phyloP scores from a whole-genome alignment of 2,888 invertebrate species.

The Pollenia angustigena region DNA sequence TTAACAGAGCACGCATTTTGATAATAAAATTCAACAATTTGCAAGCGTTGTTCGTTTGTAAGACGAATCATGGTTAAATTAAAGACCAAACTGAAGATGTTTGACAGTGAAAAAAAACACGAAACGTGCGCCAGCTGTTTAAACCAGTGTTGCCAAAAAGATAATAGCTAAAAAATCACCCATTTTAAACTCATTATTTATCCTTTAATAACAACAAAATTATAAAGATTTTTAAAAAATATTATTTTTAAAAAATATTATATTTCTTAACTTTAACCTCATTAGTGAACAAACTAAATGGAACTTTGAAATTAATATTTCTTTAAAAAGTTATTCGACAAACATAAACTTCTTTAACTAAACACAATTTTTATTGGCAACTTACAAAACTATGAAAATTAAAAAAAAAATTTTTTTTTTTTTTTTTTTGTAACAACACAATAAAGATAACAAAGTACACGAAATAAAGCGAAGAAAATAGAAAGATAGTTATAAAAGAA shows the following conservation, averaged over 20 bases:
- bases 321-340: background rate
- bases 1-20: too few species aligned
- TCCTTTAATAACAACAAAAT: background rate
- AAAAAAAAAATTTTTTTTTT: background rate
- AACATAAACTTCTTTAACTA: conserved; percentile 11
- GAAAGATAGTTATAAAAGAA: background rate
- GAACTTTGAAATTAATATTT: background rate
- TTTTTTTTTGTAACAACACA: background rate
- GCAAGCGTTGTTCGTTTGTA: too few species aligned
- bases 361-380: conserved; percentile 10
- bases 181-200: background rate
- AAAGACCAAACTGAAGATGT: too few species aligned
- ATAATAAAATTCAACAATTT: too few species aligned
- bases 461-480: background rate
- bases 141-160: too few species aligned
- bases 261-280: background rate
- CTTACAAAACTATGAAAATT: background rate
- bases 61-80: too few species aligned
- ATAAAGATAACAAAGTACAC: background rate
- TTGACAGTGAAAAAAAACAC: too few species aligned
- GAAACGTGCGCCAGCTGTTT: too few species aligned
- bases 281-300: background rate
- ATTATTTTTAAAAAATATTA: conserved; percentile 22
- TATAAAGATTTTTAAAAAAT: background rate
- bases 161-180: too few species aligned